A percentile compares a stretch with the other conserved stretches of the same genome.
phyloP scores from a whole-genome alignment of 2,797 vertebrate species.

The Coregonus ussuriensis region DNA sequence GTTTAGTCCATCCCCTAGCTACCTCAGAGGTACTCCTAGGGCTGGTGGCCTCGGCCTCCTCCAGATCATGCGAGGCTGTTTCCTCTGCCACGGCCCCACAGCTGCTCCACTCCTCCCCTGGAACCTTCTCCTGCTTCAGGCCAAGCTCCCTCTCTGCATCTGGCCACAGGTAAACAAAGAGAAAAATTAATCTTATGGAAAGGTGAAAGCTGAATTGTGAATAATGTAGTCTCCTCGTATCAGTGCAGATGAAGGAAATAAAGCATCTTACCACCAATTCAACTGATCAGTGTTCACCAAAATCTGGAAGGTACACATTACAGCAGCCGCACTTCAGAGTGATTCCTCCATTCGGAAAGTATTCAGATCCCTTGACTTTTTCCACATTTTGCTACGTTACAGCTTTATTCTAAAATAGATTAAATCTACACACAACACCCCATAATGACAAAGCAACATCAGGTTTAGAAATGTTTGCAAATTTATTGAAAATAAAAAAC shows the following conservation, averaged over 20 bases:
- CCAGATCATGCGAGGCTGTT: slow-evolving; percentile 30
- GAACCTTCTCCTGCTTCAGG: slow-evolving; percentile 68
- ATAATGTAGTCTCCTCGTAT: neutral
- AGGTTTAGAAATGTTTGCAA: too few species aligned
- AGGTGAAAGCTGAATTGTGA: neutral
- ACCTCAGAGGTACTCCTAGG: slow-evolving; percentile 46
- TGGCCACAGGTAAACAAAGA: slow-evolving; percentile 11
- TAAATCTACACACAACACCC: too few species aligned
- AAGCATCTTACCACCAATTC: neutral
- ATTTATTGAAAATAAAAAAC: too few species aligned
- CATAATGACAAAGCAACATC: too few species aligned
- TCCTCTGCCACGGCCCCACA: slow-evolving; percentile 49
- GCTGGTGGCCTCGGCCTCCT: slow-evolving; percentile 35
- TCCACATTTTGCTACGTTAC: too few species aligned
- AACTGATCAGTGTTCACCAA: neutral
- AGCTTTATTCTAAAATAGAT: too few species aligned
- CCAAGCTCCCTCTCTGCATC: slow-evolving; percentile 52
- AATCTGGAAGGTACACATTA: neutral
- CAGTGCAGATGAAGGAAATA: neutral
- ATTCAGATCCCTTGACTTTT: too few species aligned
- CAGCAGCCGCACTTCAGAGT: too few species aligned
- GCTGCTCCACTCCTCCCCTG: slow-evolving; percentile 45
- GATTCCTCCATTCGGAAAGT: too few species aligned
- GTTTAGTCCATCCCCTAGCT: neutral
- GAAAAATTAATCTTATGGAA: neutral